These are phyloP conservation scores for Glossosoma conforme DNA, from an alignment of 1,140 invertebrate species.

Conservation along the genomic window DNA sequence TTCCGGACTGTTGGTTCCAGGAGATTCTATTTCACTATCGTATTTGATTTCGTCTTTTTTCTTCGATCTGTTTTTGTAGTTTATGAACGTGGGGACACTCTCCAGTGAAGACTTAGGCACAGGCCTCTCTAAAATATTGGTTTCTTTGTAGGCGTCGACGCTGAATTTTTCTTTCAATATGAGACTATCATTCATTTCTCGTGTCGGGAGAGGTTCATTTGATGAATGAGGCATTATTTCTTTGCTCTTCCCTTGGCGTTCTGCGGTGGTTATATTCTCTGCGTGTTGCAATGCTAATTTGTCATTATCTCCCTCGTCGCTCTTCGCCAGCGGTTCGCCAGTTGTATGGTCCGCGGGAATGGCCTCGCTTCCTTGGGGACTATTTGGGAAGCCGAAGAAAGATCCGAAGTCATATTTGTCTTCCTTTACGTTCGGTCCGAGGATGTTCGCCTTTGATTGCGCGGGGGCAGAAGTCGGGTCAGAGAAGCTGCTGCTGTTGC, in stretches of 20 bases:
- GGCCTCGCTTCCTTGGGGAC: slow-evolving; percentile 13
- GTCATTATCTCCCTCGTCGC: slow-evolving; percentile 11
- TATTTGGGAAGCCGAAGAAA: slow-evolving; percentile 25
- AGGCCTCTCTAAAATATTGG: slow-evolving; percentile 13
- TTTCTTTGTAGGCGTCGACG: slow-evolving; percentile 10
- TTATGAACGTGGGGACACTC: slow-evolving; percentile 21
- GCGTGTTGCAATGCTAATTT: slow-evolving; percentile 17
- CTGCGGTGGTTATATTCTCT: slow-evolving; percentile 10
- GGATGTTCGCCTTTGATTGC: slow-evolving; percentile 5
- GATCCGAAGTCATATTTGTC: slow-evolving; percentile 29
- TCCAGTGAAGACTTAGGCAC: slow-evolving; percentile 18
- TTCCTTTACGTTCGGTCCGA: slow-evolving; percentile 10
- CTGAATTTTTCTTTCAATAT: slow-evolving; percentile 17
- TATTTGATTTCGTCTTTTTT: slow-evolving; percentile 26
- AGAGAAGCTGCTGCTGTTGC: slow-evolving; percentile 6
- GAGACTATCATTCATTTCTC: slow-evolving; percentile 1
- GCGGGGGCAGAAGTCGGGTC: background rate
- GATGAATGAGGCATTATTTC: background rate
- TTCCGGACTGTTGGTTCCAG: slow-evolving; percentile 5
- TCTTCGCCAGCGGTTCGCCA: background rate
- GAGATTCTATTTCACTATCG: slow-evolving; percentile 8
- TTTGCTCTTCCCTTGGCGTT: slow-evolving; percentile 1
- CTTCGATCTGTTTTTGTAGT: slow-evolving; percentile 25
- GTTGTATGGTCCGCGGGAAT: slow-evolving; percentile 10
- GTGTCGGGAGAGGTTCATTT: background rate